These are phyloP conservation scores for Odontophorus gujanensis DNA, from an alignment of 2,113 vertebrate species.

Conservation along the genomic window DNA sequence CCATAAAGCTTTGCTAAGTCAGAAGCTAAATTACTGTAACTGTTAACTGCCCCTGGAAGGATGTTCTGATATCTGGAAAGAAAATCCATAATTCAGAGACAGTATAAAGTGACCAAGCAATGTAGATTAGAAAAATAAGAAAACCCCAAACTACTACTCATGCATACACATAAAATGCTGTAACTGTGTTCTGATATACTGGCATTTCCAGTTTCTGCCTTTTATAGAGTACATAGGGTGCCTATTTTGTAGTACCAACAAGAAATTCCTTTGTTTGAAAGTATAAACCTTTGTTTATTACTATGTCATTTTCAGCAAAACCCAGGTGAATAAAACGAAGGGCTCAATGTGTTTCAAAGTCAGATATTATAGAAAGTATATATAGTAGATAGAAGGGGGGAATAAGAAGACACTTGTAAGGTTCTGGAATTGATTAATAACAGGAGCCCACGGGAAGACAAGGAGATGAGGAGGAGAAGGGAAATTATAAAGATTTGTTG, in stretches of 20 bases:
- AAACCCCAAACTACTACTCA: not conserved
- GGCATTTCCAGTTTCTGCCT: not conserved
- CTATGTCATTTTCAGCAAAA: not conserved
- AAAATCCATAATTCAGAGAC: conserved; percentile 31
- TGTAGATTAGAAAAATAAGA: not conserved
- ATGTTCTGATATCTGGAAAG: conserved; percentile 14
- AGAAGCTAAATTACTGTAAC: conserved; percentile 41
- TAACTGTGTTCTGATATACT: not conserved
- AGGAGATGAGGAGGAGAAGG: not conserved
- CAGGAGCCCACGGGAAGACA: rapidly evolving
- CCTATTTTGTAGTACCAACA: not conserved
- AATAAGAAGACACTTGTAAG: not conserved
- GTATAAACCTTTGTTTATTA: not conserved
- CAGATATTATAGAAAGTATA: not conserved
- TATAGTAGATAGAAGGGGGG: not conserved
- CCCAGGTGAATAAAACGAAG: not conserved
- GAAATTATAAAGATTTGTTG: not conserved
- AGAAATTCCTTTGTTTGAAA: not conserved
- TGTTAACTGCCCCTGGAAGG: not conserved
- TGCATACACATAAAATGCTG: not conserved
- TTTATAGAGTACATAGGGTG: not conserved
- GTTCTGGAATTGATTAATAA: not conserved
- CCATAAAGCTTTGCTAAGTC: conserved; percentile 2
- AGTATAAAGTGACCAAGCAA: not conserved
- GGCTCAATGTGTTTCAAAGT: not conserved